Conservation (phyloP, 1,140 invertebrate genomes). For the Pseudoatta argentina region DNA sequence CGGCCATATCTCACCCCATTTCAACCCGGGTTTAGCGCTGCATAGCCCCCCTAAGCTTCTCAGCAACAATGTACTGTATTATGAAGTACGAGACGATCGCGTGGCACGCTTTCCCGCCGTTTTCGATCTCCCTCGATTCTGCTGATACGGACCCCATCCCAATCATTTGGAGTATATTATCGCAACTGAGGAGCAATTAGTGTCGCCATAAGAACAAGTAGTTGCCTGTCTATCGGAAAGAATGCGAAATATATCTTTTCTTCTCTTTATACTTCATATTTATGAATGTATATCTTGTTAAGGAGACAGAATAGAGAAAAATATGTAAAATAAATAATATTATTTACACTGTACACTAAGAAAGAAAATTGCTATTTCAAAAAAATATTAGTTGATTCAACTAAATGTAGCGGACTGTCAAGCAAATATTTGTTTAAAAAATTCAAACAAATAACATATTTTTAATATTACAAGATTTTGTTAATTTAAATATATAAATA, state of each 20-base stretch:
- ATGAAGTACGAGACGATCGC: conserved; percentile 75
- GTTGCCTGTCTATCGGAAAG: conserved; percentile 27
- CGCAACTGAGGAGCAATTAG: conserved; percentile 79
- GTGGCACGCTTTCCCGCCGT: conserved; percentile 56
- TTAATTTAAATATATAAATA: too few relatives aligned
- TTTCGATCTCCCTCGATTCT: conserved; percentile 42
- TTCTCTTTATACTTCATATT: background rate
- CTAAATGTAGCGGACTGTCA: too few relatives aligned
- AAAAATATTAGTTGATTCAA: too few relatives aligned
- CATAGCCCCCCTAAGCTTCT: conserved; percentile 77
- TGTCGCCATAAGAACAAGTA: conserved; percentile 28
- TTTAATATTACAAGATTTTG: too few relatives aligned
- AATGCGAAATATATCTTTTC: background rate
- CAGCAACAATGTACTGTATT: conserved; percentile 81
- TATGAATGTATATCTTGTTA: background rate
- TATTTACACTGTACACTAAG: background rate
- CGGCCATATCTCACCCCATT: conserved; percentile 72
- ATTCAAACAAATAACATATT: too few relatives aligned
- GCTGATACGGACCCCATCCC: conserved; percentile 63
- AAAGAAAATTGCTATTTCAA: too few relatives aligned
- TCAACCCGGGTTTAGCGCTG: conserved; percentile 74
- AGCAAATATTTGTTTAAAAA: too few relatives aligned
- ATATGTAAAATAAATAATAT: background rate
- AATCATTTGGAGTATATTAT: conserved; percentile 74
- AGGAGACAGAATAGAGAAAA: background rate